Evolutionary conservation across 1,140 invertebrate genomes (phyloP), one percentile per base, ranked within the genome.

Genomic region (Pararge aegeria): DNA sequence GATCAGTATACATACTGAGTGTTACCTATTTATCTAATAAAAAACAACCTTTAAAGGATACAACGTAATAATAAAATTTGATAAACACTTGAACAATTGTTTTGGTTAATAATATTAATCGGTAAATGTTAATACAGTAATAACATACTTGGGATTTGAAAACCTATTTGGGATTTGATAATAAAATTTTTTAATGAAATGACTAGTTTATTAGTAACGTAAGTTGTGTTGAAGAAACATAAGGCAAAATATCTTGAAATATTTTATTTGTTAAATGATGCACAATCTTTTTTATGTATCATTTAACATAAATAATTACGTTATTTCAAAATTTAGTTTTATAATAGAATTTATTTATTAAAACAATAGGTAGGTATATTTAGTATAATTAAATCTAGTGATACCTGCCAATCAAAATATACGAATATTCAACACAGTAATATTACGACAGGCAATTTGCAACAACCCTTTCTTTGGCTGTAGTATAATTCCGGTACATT

Each of bases 31-130:
- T 53, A 52, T 52, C 42, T 30, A 24, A 49, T 54, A 54, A 49
- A 61, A 60, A 61, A 57, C 58, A 49, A 61, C 44, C 21, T 24
- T 48, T 15, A 37, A 52, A 75, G 61, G 70, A 75, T 72, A 87
- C 78, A 85, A 88, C 85, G 73, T 80, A 80, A 78, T 78, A 73
- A 88, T 88, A 88, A 87, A 88, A 85, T 87, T 87, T 87, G 66
- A 81, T 83, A 83, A 80, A 77, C 46, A 75, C 71, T 71, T 77
- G 76, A 88, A 87, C 82, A 85, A 88, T 80, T 54, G 63, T 54
- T 61, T 88, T 88, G 83, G 85, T 85, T 87, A 84, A 82, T 83
- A 81, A 72, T 88, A 83, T 80, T 83, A 81, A 71, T 88, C 87
- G 83, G 83, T 80, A 83, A 76, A 71, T 34, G 70, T 62, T 56